These are phyloP conservation scores for Xylocopa sonorina DNA, from an alignment of 1,140 invertebrate genomes.

Conservation along the genomic window DNA sequence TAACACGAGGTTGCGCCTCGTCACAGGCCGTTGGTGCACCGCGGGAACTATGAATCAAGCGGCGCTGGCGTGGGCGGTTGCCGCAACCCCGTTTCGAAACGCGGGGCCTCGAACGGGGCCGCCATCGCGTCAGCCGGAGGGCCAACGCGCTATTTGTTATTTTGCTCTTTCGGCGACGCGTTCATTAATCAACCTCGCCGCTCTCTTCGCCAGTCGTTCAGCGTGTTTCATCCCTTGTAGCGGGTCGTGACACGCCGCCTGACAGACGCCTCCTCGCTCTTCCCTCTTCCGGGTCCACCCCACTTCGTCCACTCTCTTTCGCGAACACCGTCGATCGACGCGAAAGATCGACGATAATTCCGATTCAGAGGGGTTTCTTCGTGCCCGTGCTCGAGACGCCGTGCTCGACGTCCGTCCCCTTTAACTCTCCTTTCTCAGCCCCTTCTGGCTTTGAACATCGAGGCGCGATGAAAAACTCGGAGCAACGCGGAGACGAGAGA, in stretches of 20 bases:
- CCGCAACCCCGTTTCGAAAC: neutral
- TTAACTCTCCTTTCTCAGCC: too few relatives aligned
- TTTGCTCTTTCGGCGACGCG: constrained; percentile 75
- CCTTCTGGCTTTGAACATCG: too few relatives aligned
- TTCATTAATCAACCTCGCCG: constrained; percentile 78
- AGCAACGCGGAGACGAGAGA: neutral
- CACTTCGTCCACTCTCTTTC: constrained; percentile 8
- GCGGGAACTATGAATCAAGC: constrained; percentile 68
- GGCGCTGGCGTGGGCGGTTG: constrained; percentile 31
- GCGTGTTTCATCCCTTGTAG: constrained; percentile 74
- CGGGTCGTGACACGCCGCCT: constrained; percentile 57
- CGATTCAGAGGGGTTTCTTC: too few relatives aligned
- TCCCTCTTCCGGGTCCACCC: neutral
- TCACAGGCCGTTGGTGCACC: constrained; percentile 62
- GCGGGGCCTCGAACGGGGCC: constrained; percentile 13
- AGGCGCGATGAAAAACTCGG: neutral
- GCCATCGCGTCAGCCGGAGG: constrained; percentile 48
- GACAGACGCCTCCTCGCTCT: constrained; percentile 48
- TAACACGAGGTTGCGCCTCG: constrained; percentile 60
- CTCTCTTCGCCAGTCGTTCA: constrained; percentile 67
- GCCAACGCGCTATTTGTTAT: constrained; percentile 76
- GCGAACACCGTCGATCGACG: constrained; percentile 4
- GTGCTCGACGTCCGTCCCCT: neutral
- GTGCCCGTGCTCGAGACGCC: too few relatives aligned
- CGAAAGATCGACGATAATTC: neutral